phyloP scores from a whole-genome alignment of 2,113 vertebrate genomes.

The Lipophrys pholis region DNA sequence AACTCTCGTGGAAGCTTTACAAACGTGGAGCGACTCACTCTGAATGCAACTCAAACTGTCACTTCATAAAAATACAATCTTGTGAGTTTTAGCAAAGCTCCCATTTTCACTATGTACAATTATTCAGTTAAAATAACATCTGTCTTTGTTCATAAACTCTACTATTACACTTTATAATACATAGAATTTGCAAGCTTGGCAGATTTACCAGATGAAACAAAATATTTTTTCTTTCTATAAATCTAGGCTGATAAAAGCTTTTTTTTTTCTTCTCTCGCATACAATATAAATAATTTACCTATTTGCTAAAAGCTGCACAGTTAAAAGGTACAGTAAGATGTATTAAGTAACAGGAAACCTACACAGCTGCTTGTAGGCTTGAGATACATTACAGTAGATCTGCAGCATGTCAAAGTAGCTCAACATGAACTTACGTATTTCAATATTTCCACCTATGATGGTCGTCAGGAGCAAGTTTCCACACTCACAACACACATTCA shows the following conservation, averaged over 20 bases:
- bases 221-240: slow-evolving; percentile 80
- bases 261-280: slow-evolving; percentile 76
- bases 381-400: slow-evolving; percentile 91
- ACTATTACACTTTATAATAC: slow-evolving; percentile 84
- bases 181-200: slow-evolving; percentile 87
- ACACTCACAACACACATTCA: slow-evolving; percentile 87
- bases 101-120: slow-evolving; percentile 78
- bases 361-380: slow-evolving; percentile 83
- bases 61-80: slow-evolving; percentile 79
- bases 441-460: slow-evolving; percentile 72
- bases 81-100: slow-evolving; percentile 61
- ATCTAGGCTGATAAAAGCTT: slow-evolving; percentile 87
- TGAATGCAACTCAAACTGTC: slow-evolving; percentile 85
- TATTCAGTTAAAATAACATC: slow-evolving; percentile 80
- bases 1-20: slow-evolving; percentile 82
- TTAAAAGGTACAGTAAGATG: slow-evolving; percentile 88
- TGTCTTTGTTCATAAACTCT: slow-evolving; percentile 78
- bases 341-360: slow-evolving; percentile 83
- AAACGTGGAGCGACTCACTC: slow-evolving; percentile 83
- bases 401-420: slow-evolving; percentile 89
- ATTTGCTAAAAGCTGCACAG: slow-evolving; percentile 87
- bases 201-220: slow-evolving; percentile 82
- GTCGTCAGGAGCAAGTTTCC: slow-evolving; percentile 83
- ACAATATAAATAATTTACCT: slow-evolving; percentile 89
- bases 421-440: slow-evolving; percentile 83